phyloP scores from a whole-genome alignment of 2,113 vertebrate species.

The Channa maculata region DNA sequence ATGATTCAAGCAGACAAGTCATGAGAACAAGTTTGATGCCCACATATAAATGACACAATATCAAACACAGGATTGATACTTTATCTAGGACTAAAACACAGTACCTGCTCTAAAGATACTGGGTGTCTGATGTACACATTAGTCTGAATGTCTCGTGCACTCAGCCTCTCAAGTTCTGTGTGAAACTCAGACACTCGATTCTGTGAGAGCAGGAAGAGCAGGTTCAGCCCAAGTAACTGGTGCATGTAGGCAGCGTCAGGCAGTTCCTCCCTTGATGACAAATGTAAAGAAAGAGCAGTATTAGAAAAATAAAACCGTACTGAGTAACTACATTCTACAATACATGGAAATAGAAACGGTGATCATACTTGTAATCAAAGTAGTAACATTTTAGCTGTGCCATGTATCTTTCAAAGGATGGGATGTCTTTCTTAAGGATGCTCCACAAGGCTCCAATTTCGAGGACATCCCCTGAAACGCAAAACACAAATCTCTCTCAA shows the following conservation, averaged over 20 bases:
- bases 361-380: slow-evolving; percentile 94
- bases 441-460: slow-evolving; percentile 96
- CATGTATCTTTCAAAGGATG: slow-evolving; percentile 95
- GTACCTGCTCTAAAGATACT: slow-evolving; percentile 89
- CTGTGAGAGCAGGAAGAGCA: slow-evolving; percentile 96
- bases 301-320: background rate
- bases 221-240: slow-evolving; percentile 92
- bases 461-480: slow-evolving; percentile 89
- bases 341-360: background rate
- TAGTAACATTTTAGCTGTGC: slow-evolving; percentile 97
- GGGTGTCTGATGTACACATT: slow-evolving; percentile 97
- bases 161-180: slow-evolving; percentile 94
- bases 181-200: slow-evolving; percentile 97
- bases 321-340: background rate
- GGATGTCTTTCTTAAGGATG: slow-evolving; percentile 94
- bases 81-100: background rate
- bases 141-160: slow-evolving; percentile 91
- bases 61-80: background rate
- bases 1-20: too few species aligned
- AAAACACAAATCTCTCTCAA: background rate
- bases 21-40: background rate
- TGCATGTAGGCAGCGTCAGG: slow-evolving; percentile 93
- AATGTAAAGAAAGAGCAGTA: background rate
- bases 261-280: slow-evolving; percentile 86
- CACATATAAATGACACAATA: background rate